phyloP scores from a whole-genome alignment of 2,888 invertebrate species.

The Eristalis tenax region DNA sequence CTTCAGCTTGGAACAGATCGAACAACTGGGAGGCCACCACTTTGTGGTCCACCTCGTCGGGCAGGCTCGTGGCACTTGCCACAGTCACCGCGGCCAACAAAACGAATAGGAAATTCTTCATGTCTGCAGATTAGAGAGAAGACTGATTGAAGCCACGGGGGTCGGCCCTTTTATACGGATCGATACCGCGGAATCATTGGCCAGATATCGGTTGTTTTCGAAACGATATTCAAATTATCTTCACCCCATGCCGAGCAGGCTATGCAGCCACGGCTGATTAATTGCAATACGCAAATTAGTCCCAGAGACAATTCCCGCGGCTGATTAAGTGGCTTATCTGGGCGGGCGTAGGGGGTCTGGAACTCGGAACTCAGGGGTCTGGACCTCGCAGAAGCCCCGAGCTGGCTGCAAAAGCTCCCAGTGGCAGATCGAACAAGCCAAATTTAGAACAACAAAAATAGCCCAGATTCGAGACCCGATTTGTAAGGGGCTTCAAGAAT shows the following conservation, averaged over 20 bases:
- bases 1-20: not conserved
- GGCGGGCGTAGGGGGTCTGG: no score
- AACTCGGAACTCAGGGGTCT: not conserved
- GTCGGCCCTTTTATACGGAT: conserved; percentile 7
- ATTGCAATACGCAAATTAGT: not conserved
- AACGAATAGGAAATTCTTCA: conserved; percentile 31
- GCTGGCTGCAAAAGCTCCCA: not conserved
- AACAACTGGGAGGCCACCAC: not conserved
- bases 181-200: not conserved
- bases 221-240: not conserved
- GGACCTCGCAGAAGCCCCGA: not conserved
- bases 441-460: not conserved
- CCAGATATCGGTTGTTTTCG: not conserved
- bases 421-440: not conserved
- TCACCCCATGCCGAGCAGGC: not conserved
- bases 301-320: not conserved
- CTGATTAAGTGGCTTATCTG: not conserved
- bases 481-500: not conserved
- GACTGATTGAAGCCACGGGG: not conserved
- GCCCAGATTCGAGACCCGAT: not conserved
- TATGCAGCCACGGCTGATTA: not conserved
- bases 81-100: conserved; percentile 15
- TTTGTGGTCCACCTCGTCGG: conserved; percentile 13
- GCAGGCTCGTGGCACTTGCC: conserved; percentile 6
- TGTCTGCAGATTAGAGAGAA: not conserved